These are phyloP conservation scores for Bos javanicus DNA, from an alignment of 2,113 vertebrate genomes.

Conservation along the genomic window DNA sequence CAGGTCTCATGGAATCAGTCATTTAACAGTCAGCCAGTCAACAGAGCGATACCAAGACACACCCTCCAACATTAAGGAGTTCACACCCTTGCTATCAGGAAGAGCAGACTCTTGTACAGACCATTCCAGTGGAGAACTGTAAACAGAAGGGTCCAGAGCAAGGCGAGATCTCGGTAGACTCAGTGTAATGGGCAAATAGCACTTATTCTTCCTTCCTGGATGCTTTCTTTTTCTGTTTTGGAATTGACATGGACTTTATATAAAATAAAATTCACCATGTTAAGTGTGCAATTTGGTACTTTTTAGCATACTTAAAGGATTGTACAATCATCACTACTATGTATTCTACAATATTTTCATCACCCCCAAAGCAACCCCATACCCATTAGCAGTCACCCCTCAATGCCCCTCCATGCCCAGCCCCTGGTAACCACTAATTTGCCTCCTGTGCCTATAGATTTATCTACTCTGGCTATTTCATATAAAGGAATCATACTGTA, in stretches of 20 bases:
- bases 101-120: not conserved
- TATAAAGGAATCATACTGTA: rapidly evolving
- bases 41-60: not conserved
- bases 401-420: too few relatives aligned
- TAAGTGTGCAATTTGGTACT: not conserved
- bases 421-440: too few relatives aligned
- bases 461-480: too few relatives aligned
- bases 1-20: not conserved
- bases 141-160: rapidly evolving
- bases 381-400: not conserved
- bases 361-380: not conserved
- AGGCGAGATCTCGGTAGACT: rapidly evolving
- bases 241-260: not conserved
- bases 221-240: not conserved
- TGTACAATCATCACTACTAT: rapidly evolving
- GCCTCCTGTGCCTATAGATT: not conserved
- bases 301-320: not conserved
- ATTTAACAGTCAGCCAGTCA: not conserved
- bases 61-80: not conserved
- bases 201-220: not conserved
- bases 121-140: too few relatives aligned
- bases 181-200: not conserved
- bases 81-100: rapidly evolving
- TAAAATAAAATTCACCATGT: not conserved
- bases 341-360: not conserved